Percentiles rank a stretch among this genome's conserved stretches.
phyloP scores from a whole-genome alignment of 2,113 vertebrate genomes.

The Macrotis lagotis region DNA sequence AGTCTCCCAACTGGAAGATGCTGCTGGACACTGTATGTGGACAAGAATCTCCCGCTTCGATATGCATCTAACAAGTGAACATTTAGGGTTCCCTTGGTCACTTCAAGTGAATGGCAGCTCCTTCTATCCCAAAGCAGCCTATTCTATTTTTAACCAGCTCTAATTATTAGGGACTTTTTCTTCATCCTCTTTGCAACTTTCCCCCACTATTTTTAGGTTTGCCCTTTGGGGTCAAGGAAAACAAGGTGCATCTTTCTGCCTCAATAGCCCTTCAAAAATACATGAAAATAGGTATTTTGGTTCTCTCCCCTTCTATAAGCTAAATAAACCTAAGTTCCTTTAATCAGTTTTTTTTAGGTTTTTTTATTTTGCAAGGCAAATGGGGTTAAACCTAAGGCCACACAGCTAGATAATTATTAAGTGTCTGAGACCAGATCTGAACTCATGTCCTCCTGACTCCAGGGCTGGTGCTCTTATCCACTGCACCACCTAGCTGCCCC shows the following conservation, averaged over 20 bases:
- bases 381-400: too few species aligned
- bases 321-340: background rate
- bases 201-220: background rate
- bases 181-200: background rate
- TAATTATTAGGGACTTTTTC: background rate
- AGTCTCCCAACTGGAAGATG: background rate
- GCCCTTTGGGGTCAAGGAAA: background rate
- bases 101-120: background rate
- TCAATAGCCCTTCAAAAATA: background rate
- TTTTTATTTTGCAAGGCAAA: too few species aligned
- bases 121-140: background rate
- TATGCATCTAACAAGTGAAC: background rate
- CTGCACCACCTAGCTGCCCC: too few species aligned
- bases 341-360: background rate
- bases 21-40: too few species aligned
- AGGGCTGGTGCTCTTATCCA: too few species aligned
- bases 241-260: background rate
- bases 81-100: background rate
- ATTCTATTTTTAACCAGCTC: background rate
- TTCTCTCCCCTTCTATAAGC: background rate
- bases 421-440: too few species aligned
- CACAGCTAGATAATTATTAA: too few species aligned
- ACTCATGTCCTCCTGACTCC: too few species aligned
- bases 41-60: background rate
- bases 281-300: background rate